Evolutionary conservation across 2,888 invertebrate genomes (phyloP), one percentile per base, ranked within the genome.

Genomic region (Coenonympha glycerion): DNA sequence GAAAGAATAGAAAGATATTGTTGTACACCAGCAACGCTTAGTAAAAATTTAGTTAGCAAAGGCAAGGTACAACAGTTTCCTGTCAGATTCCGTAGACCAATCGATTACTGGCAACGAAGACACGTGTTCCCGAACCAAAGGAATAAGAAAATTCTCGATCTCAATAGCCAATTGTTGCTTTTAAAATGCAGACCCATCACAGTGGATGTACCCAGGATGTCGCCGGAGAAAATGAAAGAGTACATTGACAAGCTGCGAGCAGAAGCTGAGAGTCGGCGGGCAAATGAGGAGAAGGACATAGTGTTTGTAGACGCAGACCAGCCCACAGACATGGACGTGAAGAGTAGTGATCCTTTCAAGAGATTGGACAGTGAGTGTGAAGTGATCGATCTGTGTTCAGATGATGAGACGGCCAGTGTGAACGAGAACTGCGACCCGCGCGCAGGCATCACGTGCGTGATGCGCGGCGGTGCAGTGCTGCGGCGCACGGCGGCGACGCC

Each of bases 371-470:
- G 63, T 61, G 82, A 79, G n/a, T 81, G 82, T 77, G 89, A 90
- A 66, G 89, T 90, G 69, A 91, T 92, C 61, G 91, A 92, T 69
- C 85, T 92, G 67, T 92, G 92, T 72, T 91, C 92, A 1, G 92
- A 91, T 51, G 92, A 92, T 61, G 92, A 92, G 54, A 69, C 68
- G 60, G 61, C 73, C 33, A 72, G 71, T 66, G 79, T 69, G 6
- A 85, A 85, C 57, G 85, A 86, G 61, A 86, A 86, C 59, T 80
- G 77, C 66, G 87, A 84, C 61, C 87, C 85, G 6, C 76, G 79
- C 18, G 81, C 65, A 2, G 83, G 79, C 5, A 72, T 83, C 53
- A 64, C 83, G 6, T 82, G 83, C 56, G 78, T 84, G 52, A 76
- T 84, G 79, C 71, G 79, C 22, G 79, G 82, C 1, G 79, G 80